Evolutionary conservation across 2,113 vertebrate genomes (phyloP).

Genomic region (Bombycilla garrulus): DNA sequence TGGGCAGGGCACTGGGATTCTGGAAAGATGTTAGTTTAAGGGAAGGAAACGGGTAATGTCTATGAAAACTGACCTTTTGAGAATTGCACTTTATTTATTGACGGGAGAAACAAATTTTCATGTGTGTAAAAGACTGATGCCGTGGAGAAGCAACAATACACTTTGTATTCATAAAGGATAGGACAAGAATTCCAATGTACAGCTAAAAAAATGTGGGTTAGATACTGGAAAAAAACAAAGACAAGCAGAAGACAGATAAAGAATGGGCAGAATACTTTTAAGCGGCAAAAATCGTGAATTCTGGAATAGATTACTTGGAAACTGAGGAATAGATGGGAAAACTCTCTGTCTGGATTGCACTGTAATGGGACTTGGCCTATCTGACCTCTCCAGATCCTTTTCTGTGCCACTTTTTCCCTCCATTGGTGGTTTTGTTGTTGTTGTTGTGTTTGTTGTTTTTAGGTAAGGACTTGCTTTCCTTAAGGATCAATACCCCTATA

Average conservation of each 20-base stretch:
- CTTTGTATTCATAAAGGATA: background rate
- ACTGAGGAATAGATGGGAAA: background rate
- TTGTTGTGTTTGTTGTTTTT: background rate
- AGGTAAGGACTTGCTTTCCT: background rate
- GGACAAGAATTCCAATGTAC: background rate
- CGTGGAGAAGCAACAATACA: background rate
- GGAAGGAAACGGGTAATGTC: background rate
- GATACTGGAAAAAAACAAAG: background rate
- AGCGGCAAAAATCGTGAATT: rapidly evolving
- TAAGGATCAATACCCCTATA: background rate
- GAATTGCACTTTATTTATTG: background rate
- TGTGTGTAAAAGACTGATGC: background rate
- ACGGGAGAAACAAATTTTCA: background rate
- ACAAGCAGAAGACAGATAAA: background rate
- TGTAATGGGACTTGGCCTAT: background rate
- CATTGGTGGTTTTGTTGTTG: background rate
- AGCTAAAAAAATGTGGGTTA: background rate
- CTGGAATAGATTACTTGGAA: background rate
- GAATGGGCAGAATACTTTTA: background rate
- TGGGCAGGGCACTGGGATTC: background rate
- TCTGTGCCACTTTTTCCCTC: rapidly evolving
- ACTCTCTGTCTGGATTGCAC: background rate
- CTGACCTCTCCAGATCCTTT: background rate
- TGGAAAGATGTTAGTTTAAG: background rate
- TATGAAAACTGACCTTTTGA: background rate